A percentile compares a stretch with the other conserved stretches of the same genome.
phyloP scores from a whole-genome alignment of 1,140 invertebrate genomes.

The Caenorhabditis tropicalis region DNA sequence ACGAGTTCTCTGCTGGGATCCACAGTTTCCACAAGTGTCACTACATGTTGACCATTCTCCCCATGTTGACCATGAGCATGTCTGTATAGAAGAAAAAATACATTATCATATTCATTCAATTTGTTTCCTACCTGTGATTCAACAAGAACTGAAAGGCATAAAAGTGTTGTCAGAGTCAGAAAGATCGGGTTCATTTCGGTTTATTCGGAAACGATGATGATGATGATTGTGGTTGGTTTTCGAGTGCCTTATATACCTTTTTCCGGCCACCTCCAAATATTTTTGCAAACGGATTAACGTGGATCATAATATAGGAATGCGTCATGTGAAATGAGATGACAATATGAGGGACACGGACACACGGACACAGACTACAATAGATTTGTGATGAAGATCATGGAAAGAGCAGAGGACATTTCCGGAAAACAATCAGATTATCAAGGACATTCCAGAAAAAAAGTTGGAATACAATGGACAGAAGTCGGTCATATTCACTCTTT shows the following conservation, averaged over 20 bases:
- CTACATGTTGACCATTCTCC: slow-evolving; percentile 29
- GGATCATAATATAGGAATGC: slow-evolving; percentile 25
- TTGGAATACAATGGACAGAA: neutral
- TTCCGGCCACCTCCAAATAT: slow-evolving; percentile 17
- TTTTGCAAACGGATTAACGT: slow-evolving; percentile 41
- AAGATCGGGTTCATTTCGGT: slow-evolving; percentile 1
- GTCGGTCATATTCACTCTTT: neutral
- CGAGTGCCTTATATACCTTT: neutral
- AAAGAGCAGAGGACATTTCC: neutral
- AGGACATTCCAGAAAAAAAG: neutral
- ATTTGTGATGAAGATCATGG: neutral
- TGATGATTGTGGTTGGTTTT: neutral
- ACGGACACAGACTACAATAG: neutral
- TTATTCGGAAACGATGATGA: neutral
- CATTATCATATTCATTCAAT: too few species aligned
- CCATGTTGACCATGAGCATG: slow-evolving; percentile 2
- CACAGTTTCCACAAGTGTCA: slow-evolving; percentile 34
- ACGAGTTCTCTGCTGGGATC: slow-evolving; percentile 8
- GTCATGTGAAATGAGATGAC: slow-evolving; percentile 38
- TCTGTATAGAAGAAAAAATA: neutral
- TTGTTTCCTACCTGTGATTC: neutral
- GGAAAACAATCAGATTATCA: neutral
- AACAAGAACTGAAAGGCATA: neutral
- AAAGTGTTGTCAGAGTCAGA: neutral
- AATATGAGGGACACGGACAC: neutral